These are phyloP conservation scores for Intellagama lesueurii DNA, from an alignment of 2,797 vertebrate species.

Conservation along the genomic window DNA sequence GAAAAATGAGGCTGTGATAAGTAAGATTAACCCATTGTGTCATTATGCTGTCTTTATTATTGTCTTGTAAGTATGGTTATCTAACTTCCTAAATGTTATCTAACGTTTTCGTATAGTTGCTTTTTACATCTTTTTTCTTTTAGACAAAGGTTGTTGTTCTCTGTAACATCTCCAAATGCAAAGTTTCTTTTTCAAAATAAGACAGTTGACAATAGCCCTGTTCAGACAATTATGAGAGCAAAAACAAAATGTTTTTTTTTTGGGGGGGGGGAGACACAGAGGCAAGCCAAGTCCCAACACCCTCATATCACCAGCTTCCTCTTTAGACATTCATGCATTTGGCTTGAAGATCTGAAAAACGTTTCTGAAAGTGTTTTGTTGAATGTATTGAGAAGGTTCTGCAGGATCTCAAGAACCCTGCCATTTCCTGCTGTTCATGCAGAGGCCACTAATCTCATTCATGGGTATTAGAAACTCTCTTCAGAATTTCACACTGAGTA, in stretches of 20 bases:
- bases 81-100: neutral
- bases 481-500: neutral
- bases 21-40: constrained; percentile 29
- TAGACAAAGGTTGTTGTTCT: constrained; percentile 10
- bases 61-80: constrained; percentile 16
- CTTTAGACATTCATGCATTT: neutral
- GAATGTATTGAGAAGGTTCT: neutral
- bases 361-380: neutral
- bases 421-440: neutral
- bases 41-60: constrained; percentile 15
- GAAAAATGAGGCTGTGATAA: constrained; percentile 1
- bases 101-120: neutral
- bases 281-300: neutral
- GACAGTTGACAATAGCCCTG: constrained; percentile 6
- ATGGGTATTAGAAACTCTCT: neutral
- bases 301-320: neutral
- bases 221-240: neutral
- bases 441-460: neutral
- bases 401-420: neutral
- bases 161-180: constrained; percentile 2
- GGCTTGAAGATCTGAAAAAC: neutral
- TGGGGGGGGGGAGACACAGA: too few species aligned
- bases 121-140: neutral
- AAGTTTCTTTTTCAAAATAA: neutral
- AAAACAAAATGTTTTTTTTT: neutral